Conservation (phyloP, 2,113 vertebrate genomes). For the Tragelaphus buxtoni region DNA sequence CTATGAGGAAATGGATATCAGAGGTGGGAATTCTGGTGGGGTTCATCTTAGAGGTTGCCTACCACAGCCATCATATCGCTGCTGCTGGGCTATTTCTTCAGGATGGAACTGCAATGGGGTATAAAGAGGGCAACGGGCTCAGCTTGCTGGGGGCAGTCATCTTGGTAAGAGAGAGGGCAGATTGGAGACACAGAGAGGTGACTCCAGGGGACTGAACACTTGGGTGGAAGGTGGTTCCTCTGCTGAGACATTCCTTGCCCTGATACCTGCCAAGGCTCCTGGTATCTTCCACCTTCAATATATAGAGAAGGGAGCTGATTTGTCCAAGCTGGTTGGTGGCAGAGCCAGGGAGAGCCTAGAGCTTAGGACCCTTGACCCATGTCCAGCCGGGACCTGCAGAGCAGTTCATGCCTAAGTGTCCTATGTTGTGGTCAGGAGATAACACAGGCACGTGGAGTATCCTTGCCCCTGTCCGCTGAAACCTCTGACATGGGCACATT, state of each 20-base stretch:
- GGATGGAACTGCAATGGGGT: background rate
- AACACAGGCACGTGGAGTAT: background rate
- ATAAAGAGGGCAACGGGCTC: fast-evolving
- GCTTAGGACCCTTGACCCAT: background rate
- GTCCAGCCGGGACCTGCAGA: background rate
- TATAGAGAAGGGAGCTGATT: background rate
- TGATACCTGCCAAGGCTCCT: fast-evolving
- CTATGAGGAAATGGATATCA: too few relatives aligned
- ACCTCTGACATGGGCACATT: background rate
- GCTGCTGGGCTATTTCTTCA: background rate
- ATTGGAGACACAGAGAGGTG: background rate
- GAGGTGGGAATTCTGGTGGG: background rate
- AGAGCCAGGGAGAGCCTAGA: background rate
- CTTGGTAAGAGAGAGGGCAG: background rate
- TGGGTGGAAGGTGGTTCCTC: background rate
- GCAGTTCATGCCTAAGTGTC: background rate
- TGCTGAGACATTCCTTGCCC: background rate
- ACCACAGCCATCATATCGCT: too few relatives aligned
- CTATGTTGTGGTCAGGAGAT: background rate
- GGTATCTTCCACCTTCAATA: background rate
- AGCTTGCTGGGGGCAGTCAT: background rate
- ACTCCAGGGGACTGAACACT: background rate
- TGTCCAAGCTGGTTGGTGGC: background rate
- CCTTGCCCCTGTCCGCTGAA: background rate
- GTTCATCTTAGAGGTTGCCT: background rate